Conservation (phyloP, 1,140 invertebrate species). For the Hyphantria cunea region DNA sequence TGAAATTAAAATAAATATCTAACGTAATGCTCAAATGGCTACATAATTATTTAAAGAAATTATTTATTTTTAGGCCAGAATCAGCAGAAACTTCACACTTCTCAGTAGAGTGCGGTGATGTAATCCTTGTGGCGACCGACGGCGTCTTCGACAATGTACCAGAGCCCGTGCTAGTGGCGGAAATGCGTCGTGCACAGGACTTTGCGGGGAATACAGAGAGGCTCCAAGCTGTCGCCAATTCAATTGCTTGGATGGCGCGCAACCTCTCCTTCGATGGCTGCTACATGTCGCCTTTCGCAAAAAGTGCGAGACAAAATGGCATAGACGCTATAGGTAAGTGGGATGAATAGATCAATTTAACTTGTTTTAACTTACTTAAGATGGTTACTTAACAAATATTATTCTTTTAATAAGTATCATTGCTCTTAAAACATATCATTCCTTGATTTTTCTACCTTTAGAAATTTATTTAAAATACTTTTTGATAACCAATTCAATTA, state of each 20-base stretch:
- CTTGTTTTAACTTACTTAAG: not conserved
- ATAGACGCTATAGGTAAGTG: slow-evolving; percentile 93
- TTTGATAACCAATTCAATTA: too few species aligned
- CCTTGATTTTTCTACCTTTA: too few species aligned
- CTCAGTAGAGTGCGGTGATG: slow-evolving; percentile 95
- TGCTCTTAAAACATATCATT: too few species aligned
- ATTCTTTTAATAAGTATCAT: too few species aligned
- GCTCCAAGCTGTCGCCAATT: slow-evolving; percentile 95
- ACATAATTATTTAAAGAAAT: too few species aligned
- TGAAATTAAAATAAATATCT: too few species aligned
- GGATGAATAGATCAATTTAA: not conserved
- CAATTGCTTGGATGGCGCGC: slow-evolving; percentile 96
- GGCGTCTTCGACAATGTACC: slow-evolving; percentile 99
- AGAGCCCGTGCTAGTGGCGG: slow-evolving; percentile 92
- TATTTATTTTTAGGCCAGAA: slow-evolving; percentile 87
- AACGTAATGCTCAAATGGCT: too few species aligned
- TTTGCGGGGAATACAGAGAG: slow-evolving; percentile 84
- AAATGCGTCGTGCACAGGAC: slow-evolving; percentile 84
- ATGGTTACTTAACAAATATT: too few species aligned
- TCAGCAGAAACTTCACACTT: slow-evolving; percentile 95
- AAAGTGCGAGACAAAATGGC: slow-evolving; percentile 95
- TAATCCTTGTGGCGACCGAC: slow-evolving; percentile 97
- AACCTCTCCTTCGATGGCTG: slow-evolving; percentile 95
- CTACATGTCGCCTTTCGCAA: slow-evolving; percentile 97
- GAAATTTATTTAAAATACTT: too few species aligned